These are phyloP conservation scores for Digitonthophagus gazella DNA, from an alignment of 2,888 invertebrate species.

Conservation along the genomic window DNA sequence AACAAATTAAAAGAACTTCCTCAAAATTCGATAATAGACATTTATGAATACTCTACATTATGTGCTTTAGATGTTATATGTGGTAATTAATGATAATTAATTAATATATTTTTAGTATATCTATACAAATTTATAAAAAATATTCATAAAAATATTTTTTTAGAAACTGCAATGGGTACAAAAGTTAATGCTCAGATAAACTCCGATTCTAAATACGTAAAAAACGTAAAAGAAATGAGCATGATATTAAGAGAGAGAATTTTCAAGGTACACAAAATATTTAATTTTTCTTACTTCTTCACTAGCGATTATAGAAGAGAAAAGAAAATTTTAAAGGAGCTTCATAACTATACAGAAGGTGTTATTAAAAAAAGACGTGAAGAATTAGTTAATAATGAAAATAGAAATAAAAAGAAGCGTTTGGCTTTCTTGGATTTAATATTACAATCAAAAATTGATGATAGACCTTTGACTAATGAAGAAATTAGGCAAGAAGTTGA, in stretches of 20 bases:
- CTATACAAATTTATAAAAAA: background rate
- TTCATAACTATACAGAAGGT: slow-evolving; percentile 57
- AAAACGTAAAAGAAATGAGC: slow-evolving; percentile 59
- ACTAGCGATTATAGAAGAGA: slow-evolving; percentile 60
- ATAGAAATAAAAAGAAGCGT: slow-evolving; percentile 41
- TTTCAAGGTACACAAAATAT: slow-evolving; percentile 52
- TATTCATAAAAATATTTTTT: background rate
- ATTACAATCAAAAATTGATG: slow-evolving; percentile 52
- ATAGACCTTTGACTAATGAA: slow-evolving; percentile 48
- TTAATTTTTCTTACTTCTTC: slow-evolving; percentile 52
- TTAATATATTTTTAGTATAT: background rate
- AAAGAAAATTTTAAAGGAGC: slow-evolving; percentile 49
- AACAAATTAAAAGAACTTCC: slow-evolving; percentile 52
- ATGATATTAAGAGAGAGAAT: slow-evolving; percentile 38
- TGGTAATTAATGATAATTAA: slow-evolving; percentile 53
- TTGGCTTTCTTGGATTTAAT: slow-evolving; percentile 54
- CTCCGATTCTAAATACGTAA: slow-evolving; percentile 68
- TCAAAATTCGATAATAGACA: slow-evolving; percentile 52
- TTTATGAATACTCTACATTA: slow-evolving; percentile 60
- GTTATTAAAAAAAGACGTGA: slow-evolving; percentile 54
- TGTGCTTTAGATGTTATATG: slow-evolving; percentile 62
- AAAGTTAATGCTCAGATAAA: slow-evolving; percentile 69
- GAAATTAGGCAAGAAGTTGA: slow-evolving; percentile 59
- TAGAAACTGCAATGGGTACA: slow-evolving; percentile 84
- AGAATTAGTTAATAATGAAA: slow-evolving; percentile 19